A percentile compares a stretch with the other conserved stretches of the same genome.
These are phyloP conservation scores for Archilochus colubris DNA, from an alignment of 2,113 vertebrate genomes.

Conservation along the genomic window DNA sequence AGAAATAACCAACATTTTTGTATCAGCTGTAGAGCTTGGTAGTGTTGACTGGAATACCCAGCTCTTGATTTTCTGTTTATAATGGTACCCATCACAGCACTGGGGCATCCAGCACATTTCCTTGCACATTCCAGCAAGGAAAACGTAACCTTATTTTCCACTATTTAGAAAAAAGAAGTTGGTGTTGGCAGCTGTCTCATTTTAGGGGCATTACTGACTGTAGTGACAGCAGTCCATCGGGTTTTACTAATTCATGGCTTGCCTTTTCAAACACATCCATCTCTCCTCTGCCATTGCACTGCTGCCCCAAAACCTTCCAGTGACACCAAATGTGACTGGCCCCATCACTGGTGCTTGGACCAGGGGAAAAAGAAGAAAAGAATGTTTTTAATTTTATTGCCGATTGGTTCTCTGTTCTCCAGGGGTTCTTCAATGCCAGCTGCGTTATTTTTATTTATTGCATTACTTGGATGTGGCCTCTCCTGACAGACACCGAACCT, in stretches of 20 bases:
- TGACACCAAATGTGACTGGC: fast-evolving
- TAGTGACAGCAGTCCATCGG: fast-evolving
- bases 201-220: not conserved
- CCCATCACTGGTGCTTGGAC: fast-evolving
- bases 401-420: too few species aligned
- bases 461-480: too few species aligned
- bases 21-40: too few species aligned
- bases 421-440: too few species aligned
- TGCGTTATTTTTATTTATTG: too few species aligned
- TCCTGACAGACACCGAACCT: too few species aligned
- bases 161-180: too few species aligned
- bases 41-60: fast-evolving
- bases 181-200: fast-evolving
- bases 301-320: fast-evolving
- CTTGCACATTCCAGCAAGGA: not conserved
- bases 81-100: not conserved
- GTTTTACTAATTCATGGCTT: fast-evolving
- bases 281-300: not conserved
- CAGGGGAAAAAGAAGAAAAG: too few species aligned
- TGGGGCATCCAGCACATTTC: too few species aligned
- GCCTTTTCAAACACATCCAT: not conserved
- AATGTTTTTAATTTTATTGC: too few species aligned
- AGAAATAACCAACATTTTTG: fast-evolving
- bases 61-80: not conserved
- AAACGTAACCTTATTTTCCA: fast-evolving